Evolutionary conservation across 2,113 vertebrate genomes (phyloP).

Genomic region (Tympanuchus pallidicinctus): DNA sequence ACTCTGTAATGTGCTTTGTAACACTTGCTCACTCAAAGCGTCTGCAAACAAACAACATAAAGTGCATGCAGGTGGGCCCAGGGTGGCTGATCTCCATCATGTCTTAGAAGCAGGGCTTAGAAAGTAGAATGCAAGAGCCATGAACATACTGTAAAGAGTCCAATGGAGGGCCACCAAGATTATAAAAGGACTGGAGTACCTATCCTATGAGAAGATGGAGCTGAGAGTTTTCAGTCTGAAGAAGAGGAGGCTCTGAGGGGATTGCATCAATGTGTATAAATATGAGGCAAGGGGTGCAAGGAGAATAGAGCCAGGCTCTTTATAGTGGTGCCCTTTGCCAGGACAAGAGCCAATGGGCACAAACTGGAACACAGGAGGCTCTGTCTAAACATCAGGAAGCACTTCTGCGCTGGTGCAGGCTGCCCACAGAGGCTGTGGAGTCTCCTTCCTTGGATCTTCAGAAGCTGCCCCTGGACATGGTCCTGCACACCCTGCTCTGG

Average conservation of each 20-base stretch:
- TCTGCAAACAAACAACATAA: accelerated
- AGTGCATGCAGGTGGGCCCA: accelerated
- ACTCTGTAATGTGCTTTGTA: not conserved
- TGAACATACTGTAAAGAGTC: not conserved
- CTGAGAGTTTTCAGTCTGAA: too few species aligned
- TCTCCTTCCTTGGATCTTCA: not conserved
- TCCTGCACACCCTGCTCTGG: not conserved
- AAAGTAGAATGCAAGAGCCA: not conserved
- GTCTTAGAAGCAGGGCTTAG: not conserved
- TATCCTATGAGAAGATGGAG: too few species aligned
- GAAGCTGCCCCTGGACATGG: not conserved
- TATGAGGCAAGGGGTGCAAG: too few species aligned
- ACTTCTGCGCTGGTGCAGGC: not conserved
- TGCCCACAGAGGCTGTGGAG: not conserved
- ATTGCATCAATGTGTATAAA: too few species aligned
- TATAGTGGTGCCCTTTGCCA: too few species aligned
- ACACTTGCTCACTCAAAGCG: not conserved
- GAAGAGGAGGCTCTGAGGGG: too few species aligned
- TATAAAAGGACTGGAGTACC: not conserved
- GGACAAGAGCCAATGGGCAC: not conserved
- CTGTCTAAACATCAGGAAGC: not conserved
- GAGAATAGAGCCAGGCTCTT: too few species aligned
- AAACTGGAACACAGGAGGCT: not conserved
- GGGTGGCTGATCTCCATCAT: accelerated
- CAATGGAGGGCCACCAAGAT: not conserved